Conservation (phyloP, 53 echinoderm and acorn worm species). For the Echinarachnius parma region DNA sequence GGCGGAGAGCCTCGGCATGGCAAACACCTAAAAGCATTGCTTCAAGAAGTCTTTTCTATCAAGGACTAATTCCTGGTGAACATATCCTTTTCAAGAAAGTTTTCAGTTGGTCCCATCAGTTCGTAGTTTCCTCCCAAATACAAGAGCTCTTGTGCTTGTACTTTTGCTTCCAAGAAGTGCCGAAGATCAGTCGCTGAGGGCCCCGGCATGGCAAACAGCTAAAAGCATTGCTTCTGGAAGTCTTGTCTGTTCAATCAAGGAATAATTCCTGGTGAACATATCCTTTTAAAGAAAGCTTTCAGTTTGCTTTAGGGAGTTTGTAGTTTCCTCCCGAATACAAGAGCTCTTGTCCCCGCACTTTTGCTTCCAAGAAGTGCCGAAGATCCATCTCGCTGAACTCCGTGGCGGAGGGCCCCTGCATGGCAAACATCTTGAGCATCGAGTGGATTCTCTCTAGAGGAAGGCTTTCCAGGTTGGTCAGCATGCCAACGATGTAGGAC, state of each 20-base stretch:
- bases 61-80: no score
- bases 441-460: conserved; percentile 90
- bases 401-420: conserved; percentile 78
- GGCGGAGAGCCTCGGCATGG: no score
- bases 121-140: no score
- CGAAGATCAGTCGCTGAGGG: no score
- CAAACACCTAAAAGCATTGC: no score
- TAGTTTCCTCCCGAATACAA: conserved; percentile 85
- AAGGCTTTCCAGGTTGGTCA: conserved; percentile 85
- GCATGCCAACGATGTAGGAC: conserved; percentile 97
- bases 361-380: conserved; percentile 78
- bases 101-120: no score
- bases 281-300: neutral
- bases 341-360: conserved; percentile 84
- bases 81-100: no score
- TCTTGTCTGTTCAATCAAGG: neutral
- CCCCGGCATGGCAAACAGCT: no score
- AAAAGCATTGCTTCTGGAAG: no score
- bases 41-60: neutral
- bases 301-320: conserved; percentile 68
- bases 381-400: conserved; percentile 90
- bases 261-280: no score
- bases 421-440: conserved; percentile 97
- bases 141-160: no score
- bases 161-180: no score